Percentiles rank a stretch among this genome's conserved stretches.
phyloP scores from a whole-genome alignment of 2,113 vertebrate species.

The Nycticorax nycticorax region DNA sequence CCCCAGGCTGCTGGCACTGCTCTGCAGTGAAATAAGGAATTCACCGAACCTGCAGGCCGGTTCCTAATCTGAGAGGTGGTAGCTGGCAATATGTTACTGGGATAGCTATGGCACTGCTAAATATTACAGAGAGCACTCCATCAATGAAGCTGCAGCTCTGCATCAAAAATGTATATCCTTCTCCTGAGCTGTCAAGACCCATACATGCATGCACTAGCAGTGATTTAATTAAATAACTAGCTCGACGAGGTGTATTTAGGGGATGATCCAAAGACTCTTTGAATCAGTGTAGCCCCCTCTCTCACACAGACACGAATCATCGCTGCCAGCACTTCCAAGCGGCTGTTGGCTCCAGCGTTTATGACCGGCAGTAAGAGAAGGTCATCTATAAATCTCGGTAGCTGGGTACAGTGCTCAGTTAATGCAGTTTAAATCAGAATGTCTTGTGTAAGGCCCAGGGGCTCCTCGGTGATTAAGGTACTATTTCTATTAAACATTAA shows the following conservation, averaged over 20 bases:
- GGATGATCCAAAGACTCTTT: neutral
- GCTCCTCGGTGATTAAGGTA: neutral
- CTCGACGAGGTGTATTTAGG: neutral
- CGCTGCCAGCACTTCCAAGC: neutral
- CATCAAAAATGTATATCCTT: neutral
- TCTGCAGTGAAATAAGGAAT: constrained; percentile 30
- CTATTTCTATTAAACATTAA: neutral
- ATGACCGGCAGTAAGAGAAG: neutral
- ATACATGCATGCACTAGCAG: neutral
- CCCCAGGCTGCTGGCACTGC: neutral
- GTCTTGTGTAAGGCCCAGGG: neutral
- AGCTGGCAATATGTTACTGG: neutral
- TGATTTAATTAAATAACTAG: neutral
- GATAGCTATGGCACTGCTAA: neutral
- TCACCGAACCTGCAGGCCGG: neutral
- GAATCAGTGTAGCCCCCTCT: neutral
- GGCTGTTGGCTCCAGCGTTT: neutral
- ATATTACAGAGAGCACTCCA: neutral
- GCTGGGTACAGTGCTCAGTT: neutral
- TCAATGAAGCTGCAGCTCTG: neutral
- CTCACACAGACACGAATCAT: rapidly evolving
- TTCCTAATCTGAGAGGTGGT: neutral
- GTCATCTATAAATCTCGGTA: neutral
- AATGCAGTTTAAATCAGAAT: neutral
- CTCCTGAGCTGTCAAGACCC: neutral